A percentile compares a stretch with the other conserved stretches of the same genome.
phyloP scores from a whole-genome alignment of 1,140 invertebrate genomes.

The Calephelis virginiensis region DNA sequence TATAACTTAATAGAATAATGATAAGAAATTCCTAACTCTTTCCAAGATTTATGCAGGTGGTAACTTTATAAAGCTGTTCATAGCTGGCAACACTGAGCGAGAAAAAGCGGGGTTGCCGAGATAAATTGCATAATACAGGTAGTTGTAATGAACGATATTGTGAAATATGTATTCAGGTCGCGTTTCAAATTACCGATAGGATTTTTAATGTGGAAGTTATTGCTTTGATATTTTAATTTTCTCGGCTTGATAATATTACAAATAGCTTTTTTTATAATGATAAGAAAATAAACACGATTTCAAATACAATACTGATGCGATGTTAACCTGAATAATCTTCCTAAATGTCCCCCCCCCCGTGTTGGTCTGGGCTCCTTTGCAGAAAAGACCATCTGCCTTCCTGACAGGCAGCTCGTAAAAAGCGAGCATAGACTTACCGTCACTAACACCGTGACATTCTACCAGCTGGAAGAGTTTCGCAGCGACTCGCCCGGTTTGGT shows the following conservation, averaged over 20 bases:
- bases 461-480: too few species aligned
- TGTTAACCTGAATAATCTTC: too few species aligned
- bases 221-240: background rate
- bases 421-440: too few species aligned
- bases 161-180: slow-evolving; percentile 5
- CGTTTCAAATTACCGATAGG: background rate
- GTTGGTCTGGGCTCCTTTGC: too few species aligned
- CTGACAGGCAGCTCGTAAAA: too few species aligned
- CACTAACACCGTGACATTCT: too few species aligned
- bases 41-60: slow-evolving; percentile 40
- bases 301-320: too few species aligned
- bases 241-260: background rate
- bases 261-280: too few species aligned
- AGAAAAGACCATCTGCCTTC: too few species aligned
- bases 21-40: slow-evolving; percentile 24
- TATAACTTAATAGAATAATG: slow-evolving; percentile 13
- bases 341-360: too few species aligned
- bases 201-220: background rate
- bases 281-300: too few species aligned
- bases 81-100: slow-evolving; percentile 31
- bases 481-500: too few species aligned
- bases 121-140: slow-evolving; percentile 38
- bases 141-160: slow-evolving; percentile 31
- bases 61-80: slow-evolving; percentile 38
- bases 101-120: slow-evolving; percentile 39